Base-by-base conservation (phyloP, 2,113 vertebrate genomes). In the Vireo altiloquus region DNA sequence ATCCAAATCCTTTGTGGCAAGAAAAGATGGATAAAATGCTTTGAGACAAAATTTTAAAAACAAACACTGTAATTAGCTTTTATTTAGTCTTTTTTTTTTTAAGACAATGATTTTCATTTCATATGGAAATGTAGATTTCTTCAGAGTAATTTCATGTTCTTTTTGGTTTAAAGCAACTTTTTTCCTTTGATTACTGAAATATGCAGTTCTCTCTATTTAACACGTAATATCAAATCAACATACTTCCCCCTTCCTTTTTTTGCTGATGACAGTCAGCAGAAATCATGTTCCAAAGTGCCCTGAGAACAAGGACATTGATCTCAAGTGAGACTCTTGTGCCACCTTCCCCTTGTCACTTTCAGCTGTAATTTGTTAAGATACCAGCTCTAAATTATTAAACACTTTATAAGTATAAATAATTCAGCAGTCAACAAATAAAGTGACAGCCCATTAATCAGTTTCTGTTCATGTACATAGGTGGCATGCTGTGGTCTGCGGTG, bases 381-480 rank as follows among this genome's bases (percentile, higher is more conserved):
- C 98, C 97, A 96, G 95, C 96, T 96, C 96, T 99, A 98, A 99
- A 99, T 99, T 98, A 99, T 99, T 99, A 98, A 99, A 98, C 84
- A 82, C 97, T 97, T 97, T 98, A 98, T 98, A 98, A 98, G 97
- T 98, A 99, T 99, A 98, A 99, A 99, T 99, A 99, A 99, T 99
- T 98, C 98, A 99, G 98, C 97, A 98, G 98, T 99, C 98, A 98
- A 98, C 98, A 99, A 98, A 98, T 98, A 95, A 98, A 97, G 97
- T 98, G 99, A 98, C 99, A 98, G 98, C 97, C 98, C 98, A 99
- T 99, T 99, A 98, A 99, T 99, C 99, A 99, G 98, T 82, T 82
- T 59, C 70, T 4, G 92, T 97, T 92, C 69, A 59, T 92, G 96
- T 88, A 82, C 88, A 66, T 96, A 95, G 96, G 96, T 97, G 95